Evolutionary conservation across 2,113 vertebrate genomes (phyloP), one percentile per base, ranked within the genome.

Genomic region (Suncus etruscus): DNA sequence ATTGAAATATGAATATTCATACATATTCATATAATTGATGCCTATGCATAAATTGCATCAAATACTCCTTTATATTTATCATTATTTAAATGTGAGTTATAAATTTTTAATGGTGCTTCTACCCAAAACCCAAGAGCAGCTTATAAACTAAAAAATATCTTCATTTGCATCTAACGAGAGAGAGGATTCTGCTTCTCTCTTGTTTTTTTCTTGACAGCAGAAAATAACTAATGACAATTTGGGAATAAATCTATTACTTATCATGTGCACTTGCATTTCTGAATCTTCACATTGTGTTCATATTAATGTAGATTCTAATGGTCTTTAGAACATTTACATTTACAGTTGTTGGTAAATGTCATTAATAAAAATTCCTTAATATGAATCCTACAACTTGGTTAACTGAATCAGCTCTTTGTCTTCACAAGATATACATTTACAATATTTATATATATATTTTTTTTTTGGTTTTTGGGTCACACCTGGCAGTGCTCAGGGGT

Each of bases 181-280:
- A 3, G 47, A 87, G 54, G 2, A 10, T 39, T 15, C 39, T 39
- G 39, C 3, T 39, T 27, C 61, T 47, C 29, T 14, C 39, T 51
- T 11, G 22, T 54, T 81, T 92, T 91, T 86, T 6, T 79, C 79
- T 86, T 61, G 9, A 47, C 39, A 69, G 63, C 31, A 92, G 22
- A 47, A 91, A 77, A 70, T 83, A 84, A 47, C 27, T 29, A 76
- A 50, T 51, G 68, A 32, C 31, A 73, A 10, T 69, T 61, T 69
- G 73, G 65, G 27, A 66, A 81, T 54, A 45, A 90, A 90, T 83
- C 80, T 25, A n/a, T 45, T 22, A 6, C 48, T 86, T 58, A 11
- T 70, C 48, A 78, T 3, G 31, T 24, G n/a, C 24, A 27, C 20
- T 39, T 15, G 9, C 8, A 27, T 45, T 39, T 45, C 31, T 77